phyloP scores from a whole-genome alignment of 2,888 invertebrate species.

The Tipula helvola region DNA sequence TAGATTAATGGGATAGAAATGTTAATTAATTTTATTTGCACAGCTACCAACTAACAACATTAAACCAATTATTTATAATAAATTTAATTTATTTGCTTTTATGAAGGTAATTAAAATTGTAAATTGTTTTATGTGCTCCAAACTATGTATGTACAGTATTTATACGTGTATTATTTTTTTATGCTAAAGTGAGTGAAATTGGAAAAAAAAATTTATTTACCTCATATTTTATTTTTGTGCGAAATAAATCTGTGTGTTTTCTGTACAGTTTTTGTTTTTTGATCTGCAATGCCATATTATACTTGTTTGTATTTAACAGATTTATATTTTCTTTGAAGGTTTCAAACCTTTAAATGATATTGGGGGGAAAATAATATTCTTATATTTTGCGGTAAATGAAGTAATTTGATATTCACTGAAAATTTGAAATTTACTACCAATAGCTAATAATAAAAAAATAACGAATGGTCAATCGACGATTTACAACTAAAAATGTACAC shows the following conservation, averaged over 20 bases:
- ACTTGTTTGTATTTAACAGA: neutral
- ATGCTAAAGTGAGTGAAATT: neutral
- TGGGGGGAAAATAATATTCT: no score
- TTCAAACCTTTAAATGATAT: no score
- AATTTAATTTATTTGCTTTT: neutral
- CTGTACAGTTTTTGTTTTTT: neutral
- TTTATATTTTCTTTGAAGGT: neutral
- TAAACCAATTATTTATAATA: neutral
- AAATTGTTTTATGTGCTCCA: neutral
- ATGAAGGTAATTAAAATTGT: neutral
- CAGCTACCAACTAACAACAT: neutral
- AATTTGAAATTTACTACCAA: no score
- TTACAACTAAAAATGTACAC: no score
- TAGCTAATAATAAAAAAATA: no score
- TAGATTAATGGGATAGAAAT: neutral
- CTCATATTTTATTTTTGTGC: neutral
- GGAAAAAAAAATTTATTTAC: neutral
- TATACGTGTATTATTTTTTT: neutral
- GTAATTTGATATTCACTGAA: no score
- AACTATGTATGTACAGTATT: neutral
- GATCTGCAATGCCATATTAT: neutral
- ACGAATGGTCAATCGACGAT: no score
- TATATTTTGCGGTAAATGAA: no score
- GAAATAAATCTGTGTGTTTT: neutral
- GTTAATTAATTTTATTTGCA: neutral